Evolutionary conservation across 2,888 invertebrate genomes (phyloP).

Genomic region (Lithophane leautieri): DNA sequence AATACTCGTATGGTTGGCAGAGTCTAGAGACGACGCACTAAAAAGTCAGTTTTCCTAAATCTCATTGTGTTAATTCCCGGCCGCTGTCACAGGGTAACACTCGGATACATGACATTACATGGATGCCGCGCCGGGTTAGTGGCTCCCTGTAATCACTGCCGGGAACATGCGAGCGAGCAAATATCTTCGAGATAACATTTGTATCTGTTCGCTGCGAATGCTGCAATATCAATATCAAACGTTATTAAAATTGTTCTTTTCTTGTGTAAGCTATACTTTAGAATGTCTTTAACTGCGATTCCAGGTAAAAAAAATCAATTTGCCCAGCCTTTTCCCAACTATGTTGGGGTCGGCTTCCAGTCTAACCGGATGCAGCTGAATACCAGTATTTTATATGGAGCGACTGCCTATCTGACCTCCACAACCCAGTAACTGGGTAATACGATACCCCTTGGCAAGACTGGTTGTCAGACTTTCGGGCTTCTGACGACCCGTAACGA

Average conservation of each 20-base stretch:
- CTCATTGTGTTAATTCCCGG: not conserved
- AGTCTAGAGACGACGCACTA: not conserved
- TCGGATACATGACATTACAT: not conserved
- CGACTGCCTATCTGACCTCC: too few species aligned
- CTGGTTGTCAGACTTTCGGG: too few species aligned
- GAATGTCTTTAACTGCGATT: not conserved
- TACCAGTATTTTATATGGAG: too few species aligned
- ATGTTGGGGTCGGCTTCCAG: too few species aligned
- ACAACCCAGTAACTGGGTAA: too few species aligned
- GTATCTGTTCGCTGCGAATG: not conserved
- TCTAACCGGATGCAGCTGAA: too few species aligned
- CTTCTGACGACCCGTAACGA: too few species aligned
- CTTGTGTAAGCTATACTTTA: not conserved
- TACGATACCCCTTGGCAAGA: too few species aligned
- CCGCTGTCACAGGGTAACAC: not conserved
- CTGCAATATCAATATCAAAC: not conserved
- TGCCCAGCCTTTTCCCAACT: too few species aligned
- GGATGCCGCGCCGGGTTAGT: not conserved
- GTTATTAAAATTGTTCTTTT: constrained; percentile 6
- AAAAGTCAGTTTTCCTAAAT: not conserved
- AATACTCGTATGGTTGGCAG: not conserved
- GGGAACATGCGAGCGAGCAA: constrained; percentile 14
- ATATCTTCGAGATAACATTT: not conserved
- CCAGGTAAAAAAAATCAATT: too few species aligned
- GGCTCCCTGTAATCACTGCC: constrained; percentile 9